A percentile compares a stretch with the other conserved stretches of the same genome.
Conservation (phyloP, 2,113 vertebrate genomes). For the Scartelaos histophorus region DNA sequence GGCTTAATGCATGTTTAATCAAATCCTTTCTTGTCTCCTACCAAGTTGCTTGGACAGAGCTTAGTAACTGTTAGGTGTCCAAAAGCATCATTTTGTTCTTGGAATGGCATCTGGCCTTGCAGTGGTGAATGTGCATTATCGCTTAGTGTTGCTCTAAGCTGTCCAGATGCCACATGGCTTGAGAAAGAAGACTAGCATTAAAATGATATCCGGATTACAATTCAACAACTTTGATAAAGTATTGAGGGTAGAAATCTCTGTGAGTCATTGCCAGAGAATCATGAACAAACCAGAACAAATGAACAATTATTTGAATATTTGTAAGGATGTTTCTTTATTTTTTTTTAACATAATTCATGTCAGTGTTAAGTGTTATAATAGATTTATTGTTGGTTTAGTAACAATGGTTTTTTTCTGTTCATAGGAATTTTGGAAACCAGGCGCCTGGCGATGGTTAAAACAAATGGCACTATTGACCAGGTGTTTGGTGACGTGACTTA, state of each 20-base stretch:
- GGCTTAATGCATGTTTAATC: constrained; percentile 28
- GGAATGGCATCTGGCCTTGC: constrained; percentile 38
- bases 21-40: constrained; percentile 28
- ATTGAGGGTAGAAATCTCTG: constrained; percentile 67
- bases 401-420: constrained; percentile 25
- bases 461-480: constrained; percentile 82
- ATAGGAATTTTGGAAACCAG: constrained; percentile 95
- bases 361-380: background rate
- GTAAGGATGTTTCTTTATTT: too few relatives aligned
- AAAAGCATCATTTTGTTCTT: constrained; percentile 14
- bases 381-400: background rate
- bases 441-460: constrained; percentile 82
- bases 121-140: constrained; percentile 48
- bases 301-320: background rate
- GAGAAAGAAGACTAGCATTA: constrained; percentile 70
- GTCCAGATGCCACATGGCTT: constrained; percentile 37
- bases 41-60: constrained; percentile 47
- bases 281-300: background rate
- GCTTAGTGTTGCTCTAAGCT: constrained; percentile 56
- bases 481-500: constrained; percentile 85
- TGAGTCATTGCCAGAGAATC: constrained; percentile 3
- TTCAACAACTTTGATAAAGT: constrained; percentile 60
- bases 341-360: too few relatives aligned
- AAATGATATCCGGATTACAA: constrained; percentile 72
- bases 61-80: constrained; percentile 34